Percentiles rank a stretch among this genome's conserved stretches.
Conservation (phyloP, 2,797 vertebrate species). For the Girardinus metallicus region DNA sequence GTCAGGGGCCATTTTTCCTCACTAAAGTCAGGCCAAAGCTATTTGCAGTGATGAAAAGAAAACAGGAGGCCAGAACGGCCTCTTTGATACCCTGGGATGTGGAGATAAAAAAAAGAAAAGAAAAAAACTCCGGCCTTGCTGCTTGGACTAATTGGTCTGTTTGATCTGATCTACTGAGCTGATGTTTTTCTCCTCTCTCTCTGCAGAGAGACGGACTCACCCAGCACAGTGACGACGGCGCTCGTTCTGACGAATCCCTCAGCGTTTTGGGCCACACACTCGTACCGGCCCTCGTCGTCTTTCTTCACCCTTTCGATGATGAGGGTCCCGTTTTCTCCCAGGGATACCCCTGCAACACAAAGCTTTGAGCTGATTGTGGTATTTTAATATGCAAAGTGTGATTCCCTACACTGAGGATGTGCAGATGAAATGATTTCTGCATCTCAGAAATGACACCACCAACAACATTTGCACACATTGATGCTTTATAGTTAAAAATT, state of each 20-base stretch:
- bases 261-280: conserved; percentile 85
- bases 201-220: conserved; percentile 72
- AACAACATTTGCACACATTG: not conserved
- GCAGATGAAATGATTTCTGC: not conserved
- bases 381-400: not conserved
- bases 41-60: conserved; percentile 59
- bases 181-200: not conserved
- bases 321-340: conserved; percentile 80
- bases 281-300: conserved; percentile 91
- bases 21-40: conserved; percentile 53
- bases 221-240: conserved; percentile 85
- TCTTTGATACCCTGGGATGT: conserved; percentile 30
- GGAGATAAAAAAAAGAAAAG: conserved; percentile 15
- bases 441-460: not conserved
- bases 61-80: conserved; percentile 33
- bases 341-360: conserved; percentile 84
- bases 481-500: too few species aligned
- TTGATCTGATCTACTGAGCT: conserved; percentile 14
- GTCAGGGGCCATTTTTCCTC: conserved; percentile 54
- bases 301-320: conserved; percentile 92
- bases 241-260: conserved; percentile 83
- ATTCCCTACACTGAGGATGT: not conserved
- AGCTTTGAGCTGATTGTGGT: conserved; percentile 9
- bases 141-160: conserved; percentile 15
- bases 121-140: conserved; percentile 8